Conservation (phyloP, 2,797 vertebrate species). For the Tangara arthus region DNA sequence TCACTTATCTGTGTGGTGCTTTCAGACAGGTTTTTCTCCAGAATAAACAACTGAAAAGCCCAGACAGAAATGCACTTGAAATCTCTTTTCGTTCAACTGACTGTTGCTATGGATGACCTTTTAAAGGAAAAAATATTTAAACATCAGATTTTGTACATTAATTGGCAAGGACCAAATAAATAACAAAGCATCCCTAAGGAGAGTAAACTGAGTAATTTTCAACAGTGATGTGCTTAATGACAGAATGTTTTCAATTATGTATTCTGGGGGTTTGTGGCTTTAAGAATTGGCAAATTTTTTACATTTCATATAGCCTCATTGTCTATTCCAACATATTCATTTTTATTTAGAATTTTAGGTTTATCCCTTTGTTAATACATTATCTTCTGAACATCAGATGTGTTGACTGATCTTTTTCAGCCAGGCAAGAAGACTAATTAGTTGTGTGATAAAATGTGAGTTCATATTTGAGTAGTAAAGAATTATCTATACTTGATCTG, state of each 20-base stretch:
- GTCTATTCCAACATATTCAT: neutral
- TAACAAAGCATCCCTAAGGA: neutral
- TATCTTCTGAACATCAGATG: neutral
- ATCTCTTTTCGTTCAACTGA: accelerated
- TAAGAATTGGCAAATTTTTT: neutral
- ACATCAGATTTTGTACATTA: neutral
- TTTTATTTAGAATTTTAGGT: neutral
- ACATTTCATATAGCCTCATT: neutral
- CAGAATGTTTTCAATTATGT: neutral
- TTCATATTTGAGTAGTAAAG: neutral
- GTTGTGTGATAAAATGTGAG: neutral
- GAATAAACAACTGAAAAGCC: neutral
- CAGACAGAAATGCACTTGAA: neutral
- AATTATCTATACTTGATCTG: neutral
- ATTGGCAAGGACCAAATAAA: neutral
- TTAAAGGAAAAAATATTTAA: neutral
- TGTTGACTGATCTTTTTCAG: neutral
- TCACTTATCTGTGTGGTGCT: neutral
- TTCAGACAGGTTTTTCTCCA: neutral
- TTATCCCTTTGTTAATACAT: neutral
- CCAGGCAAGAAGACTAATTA: neutral
- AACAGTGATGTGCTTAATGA: neutral
- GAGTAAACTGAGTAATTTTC: neutral
- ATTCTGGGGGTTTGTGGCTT: neutral
- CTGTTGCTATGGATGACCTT: neutral